Conservation (phyloP, 1,140 invertebrate genomes). For the Camponotus floridanus region DNA sequence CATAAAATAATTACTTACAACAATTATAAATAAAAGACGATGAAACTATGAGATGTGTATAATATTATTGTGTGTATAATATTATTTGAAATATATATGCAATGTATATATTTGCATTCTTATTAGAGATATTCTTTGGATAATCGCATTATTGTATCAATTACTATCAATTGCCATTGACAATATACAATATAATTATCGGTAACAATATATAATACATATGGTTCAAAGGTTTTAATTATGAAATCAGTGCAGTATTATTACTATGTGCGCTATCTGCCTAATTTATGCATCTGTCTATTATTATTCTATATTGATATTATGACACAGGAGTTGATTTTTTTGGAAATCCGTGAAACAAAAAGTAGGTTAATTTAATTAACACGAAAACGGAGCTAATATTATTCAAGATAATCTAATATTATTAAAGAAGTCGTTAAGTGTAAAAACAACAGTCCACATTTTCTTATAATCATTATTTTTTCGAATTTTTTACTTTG, state of each 20-base stretch:
- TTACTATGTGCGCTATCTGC: neutral
- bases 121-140: constrained; percentile 11
- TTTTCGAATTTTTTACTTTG: neutral
- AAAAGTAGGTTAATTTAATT: constrained; percentile 51
- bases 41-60: neutral
- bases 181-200: too few relatives aligned
- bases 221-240: constrained; percentile 2
- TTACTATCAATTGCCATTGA: constrained; percentile 13
- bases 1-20: neutral
- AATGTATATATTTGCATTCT: constrained; percentile 11
- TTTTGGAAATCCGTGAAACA: constrained; percentile 7
- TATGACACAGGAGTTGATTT: neutral
- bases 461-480: neutral
- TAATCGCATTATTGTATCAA: constrained; percentile 15
- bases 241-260: neutral
- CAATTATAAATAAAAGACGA: neutral
- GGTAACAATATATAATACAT: neutral
- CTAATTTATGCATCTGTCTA: constrained; percentile 33
- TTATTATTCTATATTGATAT: constrained; percentile 40
- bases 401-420: neutral
- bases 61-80: too few relatives aligned
- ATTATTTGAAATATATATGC: constrained; percentile 10
- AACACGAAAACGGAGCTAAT: neutral
- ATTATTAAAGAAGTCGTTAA: neutral
- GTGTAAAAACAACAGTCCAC: neutral